Evolutionary conservation across 37 sponge, comb jelly and placozoan genomes (phyloP), one percentile per base, ranked within the genome.

Genomic region (Oopsacas minuta): DNA sequence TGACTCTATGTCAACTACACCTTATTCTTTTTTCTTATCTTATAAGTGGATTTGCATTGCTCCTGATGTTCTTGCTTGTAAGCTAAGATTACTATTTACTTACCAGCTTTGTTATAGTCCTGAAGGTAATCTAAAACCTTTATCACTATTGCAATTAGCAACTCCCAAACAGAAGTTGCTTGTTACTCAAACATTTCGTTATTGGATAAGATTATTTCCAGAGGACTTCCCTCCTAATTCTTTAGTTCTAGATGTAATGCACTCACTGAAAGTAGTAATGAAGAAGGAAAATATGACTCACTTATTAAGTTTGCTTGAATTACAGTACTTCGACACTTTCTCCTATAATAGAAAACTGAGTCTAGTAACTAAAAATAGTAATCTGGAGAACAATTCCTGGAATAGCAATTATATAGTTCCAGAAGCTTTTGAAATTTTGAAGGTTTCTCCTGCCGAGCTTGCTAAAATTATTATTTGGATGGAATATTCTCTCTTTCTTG

Each of bases 401-500:
- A n/a, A 25, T 20, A 3, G 28, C 28, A 3, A 61, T 61, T 46
- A 12, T 22, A 46, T 46, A 22, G 17, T 22, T 46, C 51, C 51
- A 12, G 28, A 61, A 61, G 22, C 75, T 3, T 61, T 61, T n/a
- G 75, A 61, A 61, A 61, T 61, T 12, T 34, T 61, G 7, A 61
- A 12, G 28, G 28, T 61, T 20, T 3, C 75, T 12, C 30, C 75
- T 25, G 20, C 22, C 22, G 75, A 61, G 30, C 75, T 61, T 61
- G 75, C 75, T 12, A 61, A 61, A 61, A 61, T 61, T 25, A 61
- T 61, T 32, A 61, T 61, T 61, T 61, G 75, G 75, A 20, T 61
- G 75, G 75, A 61, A 12, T 61, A 25, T 61, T 61, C 75, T 34
- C 22, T 61, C 1, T 61, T 61, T 61, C 20, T 25, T 25, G 1